Conservation (phyloP, 1,140 invertebrate genomes). For the Saccostrea glomerata region DNA sequence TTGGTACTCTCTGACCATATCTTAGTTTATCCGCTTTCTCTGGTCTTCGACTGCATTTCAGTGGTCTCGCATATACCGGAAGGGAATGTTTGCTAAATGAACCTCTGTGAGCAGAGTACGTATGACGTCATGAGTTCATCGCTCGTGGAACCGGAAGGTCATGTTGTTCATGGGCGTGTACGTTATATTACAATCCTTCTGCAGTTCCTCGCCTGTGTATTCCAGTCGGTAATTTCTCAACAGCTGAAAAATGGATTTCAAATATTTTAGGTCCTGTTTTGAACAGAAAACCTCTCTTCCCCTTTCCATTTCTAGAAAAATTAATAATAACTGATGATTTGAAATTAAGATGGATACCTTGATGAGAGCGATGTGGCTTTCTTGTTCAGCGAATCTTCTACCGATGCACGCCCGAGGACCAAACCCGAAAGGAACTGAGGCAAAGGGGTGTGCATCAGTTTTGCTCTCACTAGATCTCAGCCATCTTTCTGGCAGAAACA, state of each 20-base stretch:
- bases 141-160: slow-evolving; percentile 43
- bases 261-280: background rate
- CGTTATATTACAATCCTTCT: slow-evolving; percentile 42
- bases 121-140: background rate
- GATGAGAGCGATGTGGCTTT: slow-evolving; percentile 88
- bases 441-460: slow-evolving; percentile 85
- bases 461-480: slow-evolving; percentile 77
- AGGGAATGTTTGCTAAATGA: too few relatives aligned
- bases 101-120: too few relatives aligned
- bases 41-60: too few relatives aligned
- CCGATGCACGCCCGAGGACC: slow-evolving; percentile 93
- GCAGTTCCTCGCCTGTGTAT: slow-evolving; percentile 52
- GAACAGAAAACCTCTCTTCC: too few relatives aligned
- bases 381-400: slow-evolving; percentile 92
- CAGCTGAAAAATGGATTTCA: slow-evolving; percentile 50
- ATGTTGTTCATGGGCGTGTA: slow-evolving; percentile 49
- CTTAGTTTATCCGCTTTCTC: background rate
- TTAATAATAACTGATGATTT: too few relatives aligned
- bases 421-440: slow-evolving; percentile 92
- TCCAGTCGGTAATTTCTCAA: slow-evolving; percentile 57
- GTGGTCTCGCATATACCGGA: too few relatives aligned
- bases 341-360: slow-evolving; percentile 81
- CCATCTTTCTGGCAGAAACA: slow-evolving; percentile 70
- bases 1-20: background rate
- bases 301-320: too few relatives aligned